Evolutionary conservation across 2,888 invertebrate species (phyloP).

Genomic region (Mythimna pallens): DNA sequence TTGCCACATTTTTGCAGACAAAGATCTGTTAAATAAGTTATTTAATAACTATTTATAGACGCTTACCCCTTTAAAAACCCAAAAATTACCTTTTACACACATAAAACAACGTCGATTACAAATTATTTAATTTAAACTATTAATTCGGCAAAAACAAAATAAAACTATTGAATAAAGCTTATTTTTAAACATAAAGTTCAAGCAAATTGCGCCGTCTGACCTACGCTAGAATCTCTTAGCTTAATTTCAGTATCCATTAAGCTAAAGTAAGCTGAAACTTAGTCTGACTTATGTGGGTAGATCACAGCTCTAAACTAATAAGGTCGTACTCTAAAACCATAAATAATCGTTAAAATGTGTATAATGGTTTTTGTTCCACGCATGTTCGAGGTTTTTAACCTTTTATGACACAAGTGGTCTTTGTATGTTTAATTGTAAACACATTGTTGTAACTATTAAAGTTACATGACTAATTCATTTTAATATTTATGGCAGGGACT

Average conservation of each 20-base stretch:
- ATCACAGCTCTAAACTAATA: conserved; percentile 20
- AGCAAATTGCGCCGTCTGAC: background rate
- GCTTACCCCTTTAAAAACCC: too few relatives aligned
- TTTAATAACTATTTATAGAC: too few relatives aligned
- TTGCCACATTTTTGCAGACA: too few relatives aligned
- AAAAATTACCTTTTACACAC: too few relatives aligned
- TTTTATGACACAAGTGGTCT: conserved; percentile 31
- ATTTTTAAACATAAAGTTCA: background rate
- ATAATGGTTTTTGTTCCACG: conserved; percentile 18
- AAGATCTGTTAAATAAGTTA: too few relatives aligned
- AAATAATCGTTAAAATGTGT: background rate
- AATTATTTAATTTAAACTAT: background rate
- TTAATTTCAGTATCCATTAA: conserved; percentile 15
- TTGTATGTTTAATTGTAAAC: conserved; percentile 38
- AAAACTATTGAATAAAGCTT: background rate
- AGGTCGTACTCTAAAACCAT: conserved; percentile 12
- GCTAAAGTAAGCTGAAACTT: conserved; percentile 17
- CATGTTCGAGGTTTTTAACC: conserved; percentile 37
- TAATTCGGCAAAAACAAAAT: background rate
- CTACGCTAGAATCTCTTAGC: conserved; percentile 2
- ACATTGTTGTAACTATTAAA: conserved; percentile 39
- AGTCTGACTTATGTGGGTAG: background rate
- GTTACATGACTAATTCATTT: conserved; percentile 28
- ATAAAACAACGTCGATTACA: background rate
- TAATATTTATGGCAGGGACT: conserved; percentile 21